A percentile compares a stretch with the other conserved stretches of the same genome.
Evolutionary conservation across 2,888 invertebrate species (phyloP).

Genomic region (Choreutis nemorana): DNA sequence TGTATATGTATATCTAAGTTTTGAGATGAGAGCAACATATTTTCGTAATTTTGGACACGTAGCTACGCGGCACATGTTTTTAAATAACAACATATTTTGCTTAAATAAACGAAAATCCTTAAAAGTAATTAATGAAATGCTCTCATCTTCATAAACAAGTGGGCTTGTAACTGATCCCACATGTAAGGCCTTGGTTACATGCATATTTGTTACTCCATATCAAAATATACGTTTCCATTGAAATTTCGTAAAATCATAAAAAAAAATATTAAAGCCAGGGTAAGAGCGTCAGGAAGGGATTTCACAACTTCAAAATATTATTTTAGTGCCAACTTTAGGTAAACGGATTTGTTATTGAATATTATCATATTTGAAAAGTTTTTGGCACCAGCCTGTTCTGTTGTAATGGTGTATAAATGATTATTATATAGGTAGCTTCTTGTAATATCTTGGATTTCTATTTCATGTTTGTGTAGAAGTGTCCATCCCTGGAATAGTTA

Average conservation of each 20-base stretch:
- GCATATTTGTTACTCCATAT: constrained; percentile 50
- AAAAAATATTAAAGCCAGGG: constrained; percentile 41
- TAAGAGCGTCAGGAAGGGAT: constrained; percentile 50
- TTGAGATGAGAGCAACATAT: constrained; percentile 36
- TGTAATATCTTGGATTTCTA: no score
- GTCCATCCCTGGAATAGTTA: constrained; percentile 63
- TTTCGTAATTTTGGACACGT: constrained; percentile 31
- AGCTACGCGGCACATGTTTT: constrained; percentile 41
- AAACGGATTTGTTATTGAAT: no score
- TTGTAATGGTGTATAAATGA: no score
- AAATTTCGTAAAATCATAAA: constrained; percentile 48
- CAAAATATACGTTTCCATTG: constrained; percentile 30
- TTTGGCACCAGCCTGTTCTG: no score
- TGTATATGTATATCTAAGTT: constrained; percentile 21
- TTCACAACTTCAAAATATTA: constrained; percentile 22
- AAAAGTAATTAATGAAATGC: constrained; percentile 25
- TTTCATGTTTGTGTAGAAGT: constrained; percentile 25
- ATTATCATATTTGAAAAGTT: no score
- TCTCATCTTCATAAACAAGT: constrained; percentile 44
- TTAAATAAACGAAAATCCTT: constrained; percentile 15
- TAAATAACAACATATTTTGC: constrained; percentile 16
- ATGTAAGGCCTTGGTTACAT: constrained; percentile 51
- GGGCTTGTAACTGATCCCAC: constrained; percentile 52
- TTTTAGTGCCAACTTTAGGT: constrained; percentile 4
- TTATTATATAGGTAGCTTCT: no score